A percentile compares a stretch with the other conserved stretches of the same genome.
Conservation (phyloP, 2,888 invertebrate species). For the Octodonta nipae region DNA sequence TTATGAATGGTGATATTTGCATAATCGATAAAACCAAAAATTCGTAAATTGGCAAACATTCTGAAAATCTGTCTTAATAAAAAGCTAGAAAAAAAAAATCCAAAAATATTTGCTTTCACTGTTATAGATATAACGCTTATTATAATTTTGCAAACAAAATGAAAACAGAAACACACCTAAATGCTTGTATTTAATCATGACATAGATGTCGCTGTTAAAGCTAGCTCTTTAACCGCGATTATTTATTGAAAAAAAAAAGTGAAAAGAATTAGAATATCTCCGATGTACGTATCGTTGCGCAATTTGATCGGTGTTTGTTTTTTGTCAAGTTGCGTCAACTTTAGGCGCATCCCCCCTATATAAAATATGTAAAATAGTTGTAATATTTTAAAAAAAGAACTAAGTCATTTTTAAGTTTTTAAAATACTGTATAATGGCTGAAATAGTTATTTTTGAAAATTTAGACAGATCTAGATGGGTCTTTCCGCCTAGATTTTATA, state of each 20-base stretch:
- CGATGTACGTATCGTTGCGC: conserved; percentile 11
- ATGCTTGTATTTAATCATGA: conserved; percentile 2
- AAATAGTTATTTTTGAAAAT: conserved; percentile 22
- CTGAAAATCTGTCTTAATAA: too few species aligned
- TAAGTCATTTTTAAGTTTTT: conserved; percentile 21
- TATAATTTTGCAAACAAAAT: too few species aligned
- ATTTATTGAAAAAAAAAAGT: conserved; percentile 15
- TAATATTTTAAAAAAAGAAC: conserved; percentile 14
- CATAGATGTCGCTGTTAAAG: conserved; percentile 23
- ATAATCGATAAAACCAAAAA: too few species aligned
- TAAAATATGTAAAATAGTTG: conserved; percentile 18
- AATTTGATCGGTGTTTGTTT: conserved; percentile 11
- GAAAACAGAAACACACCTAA: too few species aligned
- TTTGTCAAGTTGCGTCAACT: conserved; percentile 12
- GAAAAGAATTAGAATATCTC: conserved; percentile 12
- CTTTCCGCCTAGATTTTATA: conserved; percentile 22
- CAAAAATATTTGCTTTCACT: too few species aligned
- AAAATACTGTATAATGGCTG: conserved; percentile 16
- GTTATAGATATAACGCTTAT: too few species aligned
- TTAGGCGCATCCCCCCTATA: not conserved
- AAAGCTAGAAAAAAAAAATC: too few species aligned
- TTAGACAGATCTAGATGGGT: conserved; percentile 21
- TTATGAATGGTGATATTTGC: too few species aligned
- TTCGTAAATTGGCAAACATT: too few species aligned
- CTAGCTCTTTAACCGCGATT: conserved; percentile 21